These are phyloP conservation scores for Sepioteuthis lessoniana DNA, from an alignment of 2,888 invertebrate genomes.

Conservation along the genomic window DNA sequence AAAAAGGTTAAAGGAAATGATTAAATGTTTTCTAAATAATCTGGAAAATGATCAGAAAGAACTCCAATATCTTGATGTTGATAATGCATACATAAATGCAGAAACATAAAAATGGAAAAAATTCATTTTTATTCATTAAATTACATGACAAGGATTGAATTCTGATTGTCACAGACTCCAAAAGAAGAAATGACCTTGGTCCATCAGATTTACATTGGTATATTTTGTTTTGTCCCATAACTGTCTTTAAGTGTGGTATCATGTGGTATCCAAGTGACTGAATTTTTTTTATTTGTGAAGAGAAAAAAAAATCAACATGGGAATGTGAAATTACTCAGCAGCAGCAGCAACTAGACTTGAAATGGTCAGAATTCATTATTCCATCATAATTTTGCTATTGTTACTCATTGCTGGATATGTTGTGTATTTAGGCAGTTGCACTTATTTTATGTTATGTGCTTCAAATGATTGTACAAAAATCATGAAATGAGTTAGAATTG, in stretches of 20 bases:
- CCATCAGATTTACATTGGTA: background rate
- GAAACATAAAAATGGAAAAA: background rate
- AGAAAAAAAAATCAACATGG: background rate
- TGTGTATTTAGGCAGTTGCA: background rate
- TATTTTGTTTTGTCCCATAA: background rate
- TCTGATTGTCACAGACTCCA: background rate
- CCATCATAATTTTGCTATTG: background rate
- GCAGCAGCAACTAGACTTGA: slow-evolving; percentile 4
- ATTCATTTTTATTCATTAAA: background rate
- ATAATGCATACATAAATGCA: background rate
- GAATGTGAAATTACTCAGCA: background rate
- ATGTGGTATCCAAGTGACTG: background rate
- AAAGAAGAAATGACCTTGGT: background rate
- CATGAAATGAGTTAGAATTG: background rate
- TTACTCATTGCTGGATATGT: background rate
- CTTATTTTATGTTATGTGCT: background rate
- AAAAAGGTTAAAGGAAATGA: background rate
- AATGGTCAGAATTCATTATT: background rate
- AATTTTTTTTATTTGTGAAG: background rate
- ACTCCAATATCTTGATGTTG: background rate
- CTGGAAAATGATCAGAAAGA: background rate
- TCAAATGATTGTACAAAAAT: background rate
- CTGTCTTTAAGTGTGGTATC: background rate
- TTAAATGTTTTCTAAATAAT: background rate
- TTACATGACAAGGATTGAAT: background rate